Evolutionary conservation across 1,140 invertebrate genomes (phyloP).

Genomic region (Oryctes rhinoceros): DNA sequence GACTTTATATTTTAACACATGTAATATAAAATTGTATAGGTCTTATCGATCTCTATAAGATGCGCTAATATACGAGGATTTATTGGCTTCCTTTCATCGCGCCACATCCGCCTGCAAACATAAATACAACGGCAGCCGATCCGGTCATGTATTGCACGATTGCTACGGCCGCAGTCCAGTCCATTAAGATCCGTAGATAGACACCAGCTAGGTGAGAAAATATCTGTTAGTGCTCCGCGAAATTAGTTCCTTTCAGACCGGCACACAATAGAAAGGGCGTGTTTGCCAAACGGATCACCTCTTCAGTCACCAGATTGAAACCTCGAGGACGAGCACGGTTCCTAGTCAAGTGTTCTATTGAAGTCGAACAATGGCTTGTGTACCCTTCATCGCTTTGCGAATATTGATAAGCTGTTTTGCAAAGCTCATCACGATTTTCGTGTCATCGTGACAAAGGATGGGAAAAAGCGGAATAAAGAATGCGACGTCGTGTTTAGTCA

Average conservation of each 20-base stretch:
- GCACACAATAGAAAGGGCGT: conserved; percentile 46
- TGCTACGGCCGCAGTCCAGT: neutral
- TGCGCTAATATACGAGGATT: neutral
- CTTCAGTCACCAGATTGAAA: conserved; percentile 49
- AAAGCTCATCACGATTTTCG: conserved; percentile 48
- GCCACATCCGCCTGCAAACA: neutral
- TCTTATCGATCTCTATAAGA: neutral
- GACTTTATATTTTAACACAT: no score
- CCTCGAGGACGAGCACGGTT: conserved; percentile 50
- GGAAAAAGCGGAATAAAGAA: neutral
- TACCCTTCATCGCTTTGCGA: conserved; percentile 47
- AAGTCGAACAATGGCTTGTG: conserved; percentile 47
- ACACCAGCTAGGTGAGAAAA: conserved; percentile 33
- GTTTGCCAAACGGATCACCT: conserved; percentile 51
- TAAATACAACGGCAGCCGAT: neutral
- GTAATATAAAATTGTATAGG: no score
- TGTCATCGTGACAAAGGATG: neutral
- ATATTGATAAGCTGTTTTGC: conserved; percentile 54
- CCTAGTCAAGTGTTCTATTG: conserved; percentile 54
- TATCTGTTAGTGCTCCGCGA: conserved; percentile 43
- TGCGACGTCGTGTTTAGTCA: neutral
- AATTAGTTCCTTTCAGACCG: conserved; percentile 50
- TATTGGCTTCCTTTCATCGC: neutral
- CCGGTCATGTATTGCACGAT: neutral
- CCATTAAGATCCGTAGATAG: conserved; percentile 4